Percentiles rank a stretch among this genome's conserved stretches.
phyloP scores from a whole-genome alignment of 2,888 invertebrate species.

The Meteorus colon region DNA sequence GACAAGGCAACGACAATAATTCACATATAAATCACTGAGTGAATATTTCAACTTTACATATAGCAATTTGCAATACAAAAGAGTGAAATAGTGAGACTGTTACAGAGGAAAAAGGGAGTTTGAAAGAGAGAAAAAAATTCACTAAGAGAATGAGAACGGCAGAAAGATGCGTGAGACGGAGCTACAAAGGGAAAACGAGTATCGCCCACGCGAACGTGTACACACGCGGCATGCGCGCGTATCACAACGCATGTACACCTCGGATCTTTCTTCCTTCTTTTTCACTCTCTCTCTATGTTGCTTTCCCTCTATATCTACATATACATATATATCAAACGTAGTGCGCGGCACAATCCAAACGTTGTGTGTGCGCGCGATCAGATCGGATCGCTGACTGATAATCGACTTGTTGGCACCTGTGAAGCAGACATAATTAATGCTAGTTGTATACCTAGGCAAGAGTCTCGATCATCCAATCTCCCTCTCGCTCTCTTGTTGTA shows the following conservation, averaged over 20 bases:
- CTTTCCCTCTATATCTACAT: slow-evolving; percentile 37
- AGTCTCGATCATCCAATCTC: slow-evolving; percentile 21
- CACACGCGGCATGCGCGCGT: not conserved
- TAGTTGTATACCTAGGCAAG: slow-evolving; percentile 32
- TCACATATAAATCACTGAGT: slow-evolving; percentile 14
- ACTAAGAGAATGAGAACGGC: not conserved
- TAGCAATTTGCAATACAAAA: not conserved
- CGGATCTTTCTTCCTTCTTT: not conserved
- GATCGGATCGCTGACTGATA: slow-evolving; percentile 68
- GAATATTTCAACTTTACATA: slow-evolving; percentile 1
- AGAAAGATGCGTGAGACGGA: slow-evolving; percentile 37
- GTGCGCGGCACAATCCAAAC: slow-evolving; percentile 57
- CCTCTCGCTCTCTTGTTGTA: not conserved
- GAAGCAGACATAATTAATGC: slow-evolving; percentile 69
- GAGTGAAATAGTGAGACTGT: not conserved
- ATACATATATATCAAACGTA: slow-evolving; percentile 36
- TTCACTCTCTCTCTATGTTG: slow-evolving; percentile 37
- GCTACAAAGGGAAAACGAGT: slow-evolving; percentile 44
- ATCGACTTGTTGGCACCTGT: slow-evolving; percentile 72
- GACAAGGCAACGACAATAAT: slow-evolving; percentile 34
- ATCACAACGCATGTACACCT: slow-evolving; percentile 9
- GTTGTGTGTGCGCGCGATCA: slow-evolving; percentile 55
- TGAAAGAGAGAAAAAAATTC: slow-evolving; percentile 14
- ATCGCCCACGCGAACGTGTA: slow-evolving; percentile 48
- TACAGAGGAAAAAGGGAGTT: not conserved